Base-by-base conservation (phyloP, 2,797 vertebrate genomes). In the Syngnathus rostellatus region DNA sequence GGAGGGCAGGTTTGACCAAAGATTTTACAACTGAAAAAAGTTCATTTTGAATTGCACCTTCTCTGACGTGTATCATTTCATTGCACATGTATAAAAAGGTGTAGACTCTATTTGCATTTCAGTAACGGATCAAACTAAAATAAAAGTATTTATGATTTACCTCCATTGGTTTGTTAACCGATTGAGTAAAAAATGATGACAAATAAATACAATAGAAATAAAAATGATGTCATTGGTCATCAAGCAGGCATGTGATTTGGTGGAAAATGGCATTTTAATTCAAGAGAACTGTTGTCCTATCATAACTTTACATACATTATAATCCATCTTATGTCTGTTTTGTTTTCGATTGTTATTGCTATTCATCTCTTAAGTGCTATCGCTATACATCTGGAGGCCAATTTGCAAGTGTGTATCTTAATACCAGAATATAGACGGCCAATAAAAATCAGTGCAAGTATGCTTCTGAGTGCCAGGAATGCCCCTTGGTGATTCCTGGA, bases 371-470 rank as follows among this genome's bases (percentile, higher is more conserved):
- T 73, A 92, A 89, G 81, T 91, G 87, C 90, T 93, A 92, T 93
- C 93, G 90, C 81, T 86, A 93, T 89, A 89, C 89, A 94, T 94
- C 89, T 91, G 80, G 90, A 90, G 86, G 89, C 90, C 91, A 92
- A 90, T 93, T 92, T 94, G 90, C 93, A 91, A 69, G 63, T 74
- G 69, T 92, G 89, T 90, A 86, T 90, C 91, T 89, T 86, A 86
- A 89, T 92, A 89, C 86, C 88, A 89, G 92, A 94, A 92, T 90
- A 94, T 90, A 89, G 93, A 94, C 89, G 87, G 77, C 91, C 90
- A 93, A 93, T 95, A 93, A 92, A 93, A 94, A 93, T 89, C 93
- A 93, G 89, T 17, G 46, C 46, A 48, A 17, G 46, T 93, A 91
- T 93, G 92, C 91, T 91, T 90, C 84, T 79, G 90, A 91, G 92